Conservation (phyloP, 2,888 invertebrate genomes). For the Athalia circularis region DNA sequence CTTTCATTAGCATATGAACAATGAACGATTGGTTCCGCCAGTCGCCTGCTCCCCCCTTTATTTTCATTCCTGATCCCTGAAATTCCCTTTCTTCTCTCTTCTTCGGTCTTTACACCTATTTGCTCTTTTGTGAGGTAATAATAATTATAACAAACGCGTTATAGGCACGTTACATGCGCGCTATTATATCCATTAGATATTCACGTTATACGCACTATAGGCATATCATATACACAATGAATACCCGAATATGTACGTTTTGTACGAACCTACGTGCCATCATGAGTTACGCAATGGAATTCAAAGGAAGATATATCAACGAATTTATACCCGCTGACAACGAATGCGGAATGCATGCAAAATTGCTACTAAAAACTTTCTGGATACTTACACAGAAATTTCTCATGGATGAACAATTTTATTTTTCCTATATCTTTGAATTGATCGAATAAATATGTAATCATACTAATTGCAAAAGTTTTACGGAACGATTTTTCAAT, state of each 20-base stretch:
- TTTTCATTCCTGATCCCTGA: conserved; percentile 5
- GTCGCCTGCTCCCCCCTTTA: conserved; percentile 3
- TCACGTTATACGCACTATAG: background rate
- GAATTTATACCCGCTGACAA: conserved; percentile 15
- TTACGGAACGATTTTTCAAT: background rate
- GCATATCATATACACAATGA: no score
- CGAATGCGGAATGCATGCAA: no score
- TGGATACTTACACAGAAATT: no score
- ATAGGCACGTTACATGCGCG: background rate
- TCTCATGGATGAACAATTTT: no score
- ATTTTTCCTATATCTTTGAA: background rate
- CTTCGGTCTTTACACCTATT: conserved; percentile 19
- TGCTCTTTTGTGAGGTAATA: conserved; percentile 36
- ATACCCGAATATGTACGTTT: no score
- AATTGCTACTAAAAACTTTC: no score
- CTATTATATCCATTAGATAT: background rate
- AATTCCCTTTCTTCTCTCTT: background rate
- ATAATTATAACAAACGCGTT: background rate
- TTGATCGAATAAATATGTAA: background rate
- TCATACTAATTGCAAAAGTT: background rate
- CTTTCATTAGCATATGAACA: conserved; percentile 46
- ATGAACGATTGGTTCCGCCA: conserved; percentile 49
- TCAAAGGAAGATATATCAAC: conserved; percentile 18
- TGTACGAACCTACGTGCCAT: background rate
- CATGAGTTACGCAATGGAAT: background rate